Evolutionary conservation across 2,888 invertebrate genomes (phyloP), one percentile per base, ranked within the genome.

Genomic region (Halictus quadricinctus): DNA sequence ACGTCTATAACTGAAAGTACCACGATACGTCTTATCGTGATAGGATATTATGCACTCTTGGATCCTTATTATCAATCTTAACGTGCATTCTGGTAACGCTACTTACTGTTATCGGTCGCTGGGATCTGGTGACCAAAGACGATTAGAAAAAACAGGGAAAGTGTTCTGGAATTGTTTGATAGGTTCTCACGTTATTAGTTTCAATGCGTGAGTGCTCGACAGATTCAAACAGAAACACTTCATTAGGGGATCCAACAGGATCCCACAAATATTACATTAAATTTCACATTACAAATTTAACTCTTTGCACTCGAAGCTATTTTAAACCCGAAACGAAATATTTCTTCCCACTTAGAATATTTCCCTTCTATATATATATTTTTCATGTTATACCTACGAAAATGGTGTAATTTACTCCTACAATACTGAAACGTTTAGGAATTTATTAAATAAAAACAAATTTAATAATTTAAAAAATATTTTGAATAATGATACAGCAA

Each of bases 21-120:
- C 69, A 54, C 79, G 81, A 83, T 84, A 80, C 43, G 80, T 87
- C 80, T 90, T 90, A 90, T 87, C 87, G 83, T 83, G 79, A 73
- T 54, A 48, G 76, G 72, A 50, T 76, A 82, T 90, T 90, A 86
- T 72, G 76, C 83, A 85, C 79, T 83, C 69, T 50, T 60, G 18
- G 83, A 82, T 81, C 77, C 80, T 66, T 72, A 80, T 72, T 80
- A 83, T 73, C 64, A 64, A 54, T 29, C 78, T 76, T 69, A 80
- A 79, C 58, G 21, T 64, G 72, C 8, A 54, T 64, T 60, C 36
- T 13, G 21, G 72, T 69, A 79, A 83, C 76, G 41, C 66, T 69
- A 50, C 48, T 50, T 46, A 36, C 15, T 10, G 10, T 15, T 70
- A 69, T 76, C n/a, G 8, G 58, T 13, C 25, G 8, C 5, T 18